Conservation (phyloP, 2,888 invertebrate species). For the Galerucella pusilla region DNA sequence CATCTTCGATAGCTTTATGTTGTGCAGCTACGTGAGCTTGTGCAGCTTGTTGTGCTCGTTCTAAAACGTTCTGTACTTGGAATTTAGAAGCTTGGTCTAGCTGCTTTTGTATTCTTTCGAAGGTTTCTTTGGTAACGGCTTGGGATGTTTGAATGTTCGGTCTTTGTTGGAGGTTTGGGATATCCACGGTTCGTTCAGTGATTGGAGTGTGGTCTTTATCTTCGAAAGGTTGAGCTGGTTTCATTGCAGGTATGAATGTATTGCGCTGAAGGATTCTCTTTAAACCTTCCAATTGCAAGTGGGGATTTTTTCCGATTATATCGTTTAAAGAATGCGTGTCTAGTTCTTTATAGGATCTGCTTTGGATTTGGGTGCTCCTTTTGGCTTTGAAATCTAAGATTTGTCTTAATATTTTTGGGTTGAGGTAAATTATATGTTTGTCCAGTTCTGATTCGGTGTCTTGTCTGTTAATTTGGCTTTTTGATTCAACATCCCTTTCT, state of each 20-base stretch:
- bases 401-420: constrained; percentile 45
- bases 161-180: constrained; percentile 62
- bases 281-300: constrained; percentile 67
- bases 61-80: constrained; percentile 53
- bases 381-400: constrained; percentile 38
- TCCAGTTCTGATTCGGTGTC: constrained; percentile 30
- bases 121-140: constrained; percentile 35
- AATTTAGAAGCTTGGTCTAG: constrained; percentile 56
- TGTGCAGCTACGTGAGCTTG: constrained; percentile 56
- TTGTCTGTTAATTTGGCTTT: constrained; percentile 38
- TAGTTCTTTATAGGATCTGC: constrained; percentile 18
- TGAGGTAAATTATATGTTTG: constrained; percentile 47
- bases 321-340: constrained; percentile 65
- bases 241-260: constrained; percentile 40
- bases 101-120: constrained; percentile 56
- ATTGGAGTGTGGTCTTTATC: constrained; percentile 62
- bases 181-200: constrained; percentile 65
- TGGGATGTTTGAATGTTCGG: constrained; percentile 47
- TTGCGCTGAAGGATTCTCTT: constrained; percentile 62
- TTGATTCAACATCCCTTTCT: constrained; percentile 34
- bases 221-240: constrained; percentile 37
- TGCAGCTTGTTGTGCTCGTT: constrained; percentile 56
- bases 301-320: constrained; percentile 67
- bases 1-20: constrained; percentile 54
- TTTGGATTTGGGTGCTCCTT: constrained; percentile 21